Percentiles rank a stretch among this genome's conserved stretches.
Evolutionary conservation across 2,888 invertebrate genomes (phyloP).

Genomic region (Sarcophaga subvicina): DNA sequence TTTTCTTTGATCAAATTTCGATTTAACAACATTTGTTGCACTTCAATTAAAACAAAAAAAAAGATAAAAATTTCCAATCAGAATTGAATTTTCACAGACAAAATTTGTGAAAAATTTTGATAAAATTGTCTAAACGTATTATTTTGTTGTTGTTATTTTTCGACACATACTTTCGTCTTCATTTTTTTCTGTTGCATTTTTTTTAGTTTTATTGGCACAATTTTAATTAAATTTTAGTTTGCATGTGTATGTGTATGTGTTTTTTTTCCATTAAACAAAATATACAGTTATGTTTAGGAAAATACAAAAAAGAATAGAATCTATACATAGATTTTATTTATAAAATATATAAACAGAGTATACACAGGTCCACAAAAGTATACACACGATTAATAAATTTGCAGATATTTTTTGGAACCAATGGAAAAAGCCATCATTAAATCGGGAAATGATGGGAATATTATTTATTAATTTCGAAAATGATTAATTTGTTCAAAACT

Average conservation of each 20-base stretch:
- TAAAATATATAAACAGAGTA: no score
- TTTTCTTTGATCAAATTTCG: background rate
- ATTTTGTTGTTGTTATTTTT: conserved; percentile 31
- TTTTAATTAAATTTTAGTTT: conserved; percentile 58
- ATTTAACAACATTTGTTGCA: conserved; percentile 12
- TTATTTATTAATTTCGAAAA: no score
- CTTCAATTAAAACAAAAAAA: conserved; percentile 10
- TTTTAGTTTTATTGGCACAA: conserved; percentile 43
- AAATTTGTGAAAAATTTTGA: conserved; percentile 19
- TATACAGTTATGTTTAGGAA: background rate
- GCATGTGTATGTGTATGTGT: background rate
- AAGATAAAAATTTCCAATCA: background rate
- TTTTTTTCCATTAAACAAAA: conserved; percentile 2
- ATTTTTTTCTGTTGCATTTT: background rate
- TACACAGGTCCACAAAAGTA: no score
- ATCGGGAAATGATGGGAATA: no score
- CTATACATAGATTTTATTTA: no score
- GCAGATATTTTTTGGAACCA: no score
- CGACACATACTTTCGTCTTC: background rate
- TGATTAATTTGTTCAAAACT: no score
- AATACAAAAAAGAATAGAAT: background rate
- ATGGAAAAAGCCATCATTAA: no score
- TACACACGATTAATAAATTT: no score
- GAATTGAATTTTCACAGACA: conserved; percentile 14
- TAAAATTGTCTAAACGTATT: conserved; percentile 37